Percentiles rank a stretch among this genome's conserved stretches.
phyloP scores from a whole-genome alignment of 2,797 vertebrate species.

The Hephaestus fuliginosus region DNA sequence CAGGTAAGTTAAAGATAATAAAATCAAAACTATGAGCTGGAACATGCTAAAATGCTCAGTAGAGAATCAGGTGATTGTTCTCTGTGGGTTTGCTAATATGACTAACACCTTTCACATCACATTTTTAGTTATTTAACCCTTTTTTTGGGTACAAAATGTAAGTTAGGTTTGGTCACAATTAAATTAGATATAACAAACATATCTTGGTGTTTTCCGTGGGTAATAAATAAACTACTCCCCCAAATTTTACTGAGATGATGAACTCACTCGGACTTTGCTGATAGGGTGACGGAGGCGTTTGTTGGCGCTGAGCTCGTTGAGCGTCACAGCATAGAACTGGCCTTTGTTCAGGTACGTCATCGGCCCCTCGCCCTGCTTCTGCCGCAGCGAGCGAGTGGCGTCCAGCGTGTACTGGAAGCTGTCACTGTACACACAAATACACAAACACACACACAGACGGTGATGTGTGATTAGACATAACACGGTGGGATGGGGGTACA shows the following conservation, averaged over 20 bases:
- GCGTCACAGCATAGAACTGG: constrained; percentile 96
- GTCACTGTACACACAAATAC: constrained; percentile 78
- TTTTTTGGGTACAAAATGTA: too few species aligned
- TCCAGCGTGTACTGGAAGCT: constrained; percentile 96
- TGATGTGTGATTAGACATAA: constrained; percentile 24
- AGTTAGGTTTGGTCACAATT: background rate
- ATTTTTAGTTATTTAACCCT: background rate
- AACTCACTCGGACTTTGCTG: constrained; percentile 99
- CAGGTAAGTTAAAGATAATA: background rate
- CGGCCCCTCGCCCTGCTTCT: constrained; percentile 96
- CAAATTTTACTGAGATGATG: background rate
- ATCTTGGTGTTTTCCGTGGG: background rate
- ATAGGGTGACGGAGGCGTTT: constrained; percentile 96
- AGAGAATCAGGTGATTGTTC: background rate
- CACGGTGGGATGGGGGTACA: background rate
- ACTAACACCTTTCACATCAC: background rate
- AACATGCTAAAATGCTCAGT: too few species aligned
- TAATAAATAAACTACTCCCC: background rate
- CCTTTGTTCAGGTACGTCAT: constrained; percentile 99
- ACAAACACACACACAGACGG: background rate
- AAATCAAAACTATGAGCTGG: background rate
- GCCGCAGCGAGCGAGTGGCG: constrained; percentile 95
- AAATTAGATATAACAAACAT: background rate
- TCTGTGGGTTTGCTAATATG: too few species aligned
- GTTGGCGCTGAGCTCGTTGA: constrained; percentile 94